These are phyloP conservation scores for Siderastrea siderea DNA, from an alignment of 92 coral and sea anemone genomes.

Conservation along the genomic window DNA sequence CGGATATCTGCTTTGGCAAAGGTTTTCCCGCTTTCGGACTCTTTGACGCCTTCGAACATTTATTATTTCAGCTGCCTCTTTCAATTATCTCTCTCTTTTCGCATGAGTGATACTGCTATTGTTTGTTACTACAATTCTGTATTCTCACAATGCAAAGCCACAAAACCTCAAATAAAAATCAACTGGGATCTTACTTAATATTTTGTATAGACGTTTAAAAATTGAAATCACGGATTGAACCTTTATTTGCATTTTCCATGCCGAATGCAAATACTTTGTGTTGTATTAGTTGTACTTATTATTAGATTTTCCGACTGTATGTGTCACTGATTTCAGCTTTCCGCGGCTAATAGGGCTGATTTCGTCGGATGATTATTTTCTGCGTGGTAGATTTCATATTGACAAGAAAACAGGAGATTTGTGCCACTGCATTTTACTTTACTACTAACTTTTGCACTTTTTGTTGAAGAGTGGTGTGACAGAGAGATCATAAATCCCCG, in stretches of 20 bases:
- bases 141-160: constrained; percentile 8
- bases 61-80: neutral
- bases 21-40: neutral
- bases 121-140: neutral
- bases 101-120: neutral
- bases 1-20: neutral
- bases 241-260: neutral
- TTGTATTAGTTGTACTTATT: neutral
- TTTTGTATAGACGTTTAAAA: constrained; percentile 31
- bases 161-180: neutral
- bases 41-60: neutral
- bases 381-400: neutral
- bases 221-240: constrained; percentile 22
- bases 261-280: neutral
- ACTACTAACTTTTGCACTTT: neutral
- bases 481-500: constrained; percentile 15
- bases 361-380: neutral
- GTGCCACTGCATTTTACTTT: neutral
- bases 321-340: neutral
- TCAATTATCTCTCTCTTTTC: neutral
- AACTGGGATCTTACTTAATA: neutral
- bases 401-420: neutral
- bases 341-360: neutral
- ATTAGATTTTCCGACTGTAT: constrained; percentile 2
- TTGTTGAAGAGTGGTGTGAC: neutral